Percentiles rank a stretch among this genome's conserved stretches.
These are phyloP conservation scores for Sterna hirundo DNA, from an alignment of 2,113 vertebrate genomes.

Conservation along the genomic window DNA sequence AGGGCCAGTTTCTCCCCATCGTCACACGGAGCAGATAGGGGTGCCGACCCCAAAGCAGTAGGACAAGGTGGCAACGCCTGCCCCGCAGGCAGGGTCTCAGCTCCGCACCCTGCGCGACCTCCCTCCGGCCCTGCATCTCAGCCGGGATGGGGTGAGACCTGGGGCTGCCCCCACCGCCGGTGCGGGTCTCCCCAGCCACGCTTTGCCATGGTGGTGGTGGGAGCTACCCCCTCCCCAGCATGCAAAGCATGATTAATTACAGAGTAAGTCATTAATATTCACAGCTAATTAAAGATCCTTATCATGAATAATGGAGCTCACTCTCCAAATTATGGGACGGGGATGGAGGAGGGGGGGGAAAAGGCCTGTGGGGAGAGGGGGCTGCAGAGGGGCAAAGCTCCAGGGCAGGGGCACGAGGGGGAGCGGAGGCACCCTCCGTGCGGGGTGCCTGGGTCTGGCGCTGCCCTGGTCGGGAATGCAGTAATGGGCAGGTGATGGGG, in stretches of 20 bases:
- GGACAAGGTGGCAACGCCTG: background rate
- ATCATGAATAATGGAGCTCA: conserved; percentile 61
- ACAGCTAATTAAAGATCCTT: conserved; percentile 73
- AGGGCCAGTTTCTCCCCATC: background rate
- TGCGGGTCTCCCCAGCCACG: background rate
- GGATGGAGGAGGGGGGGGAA: background rate
- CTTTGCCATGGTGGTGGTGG: background rate
- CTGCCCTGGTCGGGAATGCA: background rate
- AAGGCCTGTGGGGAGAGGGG: background rate
- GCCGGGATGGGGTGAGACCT: background rate
- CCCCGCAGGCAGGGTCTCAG: background rate
- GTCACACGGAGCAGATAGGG: accelerated
- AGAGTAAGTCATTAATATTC: conserved; percentile 70
- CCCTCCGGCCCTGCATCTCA: background rate
- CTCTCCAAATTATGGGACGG: conserved; percentile 37
- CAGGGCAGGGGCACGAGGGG: background rate
- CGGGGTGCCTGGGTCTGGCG: background rate
- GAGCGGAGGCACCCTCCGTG: background rate
- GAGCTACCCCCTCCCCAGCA: conserved; percentile 1
- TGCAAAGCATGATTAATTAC: conserved; percentile 69
- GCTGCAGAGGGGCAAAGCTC: background rate
- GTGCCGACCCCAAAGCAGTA: background rate
- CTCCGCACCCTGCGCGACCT: background rate
- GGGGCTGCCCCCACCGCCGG: background rate
- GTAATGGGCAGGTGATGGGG: background rate